Evolutionary conservation across 1,140 invertebrate genomes (phyloP).

Genomic region (Hypothenemus hampei): DNA sequence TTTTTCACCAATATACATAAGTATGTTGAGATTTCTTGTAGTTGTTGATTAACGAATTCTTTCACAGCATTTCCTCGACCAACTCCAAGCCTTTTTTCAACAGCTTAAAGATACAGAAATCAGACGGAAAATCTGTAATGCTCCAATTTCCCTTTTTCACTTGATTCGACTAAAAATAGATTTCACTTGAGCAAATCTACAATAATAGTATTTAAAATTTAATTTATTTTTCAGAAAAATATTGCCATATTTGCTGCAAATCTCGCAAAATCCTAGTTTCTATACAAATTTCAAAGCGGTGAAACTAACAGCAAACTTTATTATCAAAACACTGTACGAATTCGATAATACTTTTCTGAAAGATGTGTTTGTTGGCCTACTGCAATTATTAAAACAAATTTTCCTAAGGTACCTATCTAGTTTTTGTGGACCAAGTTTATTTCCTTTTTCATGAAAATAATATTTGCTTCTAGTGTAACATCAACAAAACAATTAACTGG

Average conservation of each 20-base stretch:
- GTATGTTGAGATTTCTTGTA: too few relatives aligned
- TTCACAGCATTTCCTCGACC: too few relatives aligned
- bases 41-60: too few relatives aligned
- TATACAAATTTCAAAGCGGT: neutral
- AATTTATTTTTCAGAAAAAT: neutral
- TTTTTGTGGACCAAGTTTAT: too few relatives aligned
- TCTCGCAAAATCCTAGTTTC: neutral
- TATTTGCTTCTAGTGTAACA: neutral
- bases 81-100: too few relatives aligned
- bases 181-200: neutral
- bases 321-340: neutral
- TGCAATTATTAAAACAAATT: neutral
- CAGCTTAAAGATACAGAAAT: too few relatives aligned
- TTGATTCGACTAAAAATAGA: too few relatives aligned
- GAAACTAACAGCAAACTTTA: neutral
- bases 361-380: neutral
- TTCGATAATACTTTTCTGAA: neutral
- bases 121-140: neutral
- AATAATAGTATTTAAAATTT: neutral
- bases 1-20: too few relatives aligned
- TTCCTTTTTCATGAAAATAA: too few relatives aligned
- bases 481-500: neutral
- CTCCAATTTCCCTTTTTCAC: neutral
- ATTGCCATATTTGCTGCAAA: constrained; percentile 1
- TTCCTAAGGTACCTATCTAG: neutral